phyloP scores from a whole-genome alignment of 1,140 invertebrate species.

The Ephestia elutella region DNA sequence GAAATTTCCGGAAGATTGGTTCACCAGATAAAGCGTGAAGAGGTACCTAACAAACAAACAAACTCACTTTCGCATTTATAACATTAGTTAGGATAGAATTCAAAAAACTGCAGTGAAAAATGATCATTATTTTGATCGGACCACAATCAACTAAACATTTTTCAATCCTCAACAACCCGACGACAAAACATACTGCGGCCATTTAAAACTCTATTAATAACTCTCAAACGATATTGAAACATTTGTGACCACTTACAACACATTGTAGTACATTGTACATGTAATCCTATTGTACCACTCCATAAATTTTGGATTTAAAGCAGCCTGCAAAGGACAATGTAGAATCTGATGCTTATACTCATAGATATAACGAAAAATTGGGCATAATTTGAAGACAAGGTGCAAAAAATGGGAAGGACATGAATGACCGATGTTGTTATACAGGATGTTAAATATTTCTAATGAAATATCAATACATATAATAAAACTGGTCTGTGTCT shows the following conservation, averaged over 20 bases:
- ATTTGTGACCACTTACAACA: conserved; percentile 24
- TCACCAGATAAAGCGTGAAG: too few species aligned
- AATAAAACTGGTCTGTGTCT: too few species aligned
- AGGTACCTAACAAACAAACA: too few species aligned
- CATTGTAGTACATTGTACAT: conserved; percentile 29
- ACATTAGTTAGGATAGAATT: too few species aligned
- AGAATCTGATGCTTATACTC: conserved; percentile 3
- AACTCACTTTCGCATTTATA: too few species aligned
- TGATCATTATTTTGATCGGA: neutral
- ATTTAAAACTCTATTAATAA: conserved; percentile 30
- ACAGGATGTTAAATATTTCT: conserved; percentile 14
- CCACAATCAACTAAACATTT: neutral
- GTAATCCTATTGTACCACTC: conserved; percentile 42
- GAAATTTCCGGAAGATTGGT: too few species aligned
- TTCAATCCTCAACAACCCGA: neutral
- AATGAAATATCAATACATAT: too few species aligned
- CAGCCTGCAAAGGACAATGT: conserved; percentile 19
- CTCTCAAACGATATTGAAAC: conserved; percentile 26
- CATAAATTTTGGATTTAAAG: conserved; percentile 29
- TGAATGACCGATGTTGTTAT: conserved; percentile 40
- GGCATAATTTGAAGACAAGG: conserved; percentile 28
- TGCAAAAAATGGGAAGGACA: conserved; percentile 39
- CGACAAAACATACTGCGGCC: neutral
- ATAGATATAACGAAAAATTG: neutral
- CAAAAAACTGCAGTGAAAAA: too few species aligned